Percentiles rank a stretch among this genome's conserved stretches.
Evolutionary conservation across 2,888 invertebrate species (phyloP).

Genomic region (Itoplectis maculator): DNA sequence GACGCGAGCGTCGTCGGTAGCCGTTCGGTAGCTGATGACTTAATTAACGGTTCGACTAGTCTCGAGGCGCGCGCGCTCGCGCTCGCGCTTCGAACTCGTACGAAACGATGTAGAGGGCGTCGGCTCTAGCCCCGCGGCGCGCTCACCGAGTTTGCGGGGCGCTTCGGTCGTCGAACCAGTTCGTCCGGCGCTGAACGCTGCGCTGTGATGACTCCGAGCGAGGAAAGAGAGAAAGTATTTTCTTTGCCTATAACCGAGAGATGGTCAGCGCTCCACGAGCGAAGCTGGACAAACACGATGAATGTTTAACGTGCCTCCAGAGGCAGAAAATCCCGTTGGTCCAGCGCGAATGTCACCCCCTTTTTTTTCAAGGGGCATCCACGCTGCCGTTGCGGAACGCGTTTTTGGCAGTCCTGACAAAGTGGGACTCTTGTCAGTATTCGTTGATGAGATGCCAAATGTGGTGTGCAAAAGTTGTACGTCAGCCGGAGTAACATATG

Average conservation of each 20-base stretch:
- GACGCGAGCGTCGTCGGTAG: slow-evolving; percentile 73
- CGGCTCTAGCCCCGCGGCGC: not conserved
- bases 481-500: too few species aligned
- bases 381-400: too few species aligned
- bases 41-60: slow-evolving; percentile 77
- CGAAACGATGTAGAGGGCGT: slow-evolving; percentile 30
- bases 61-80: slow-evolving; percentile 11
- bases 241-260: slow-evolving; percentile 6
- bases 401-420: slow-evolving; percentile 75
- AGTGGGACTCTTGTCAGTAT: slow-evolving; percentile 71
- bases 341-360: slow-evolving; percentile 36
- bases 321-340: slow-evolving; percentile 49
- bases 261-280: slow-evolving; percentile 7
- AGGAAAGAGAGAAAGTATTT: slow-evolving; percentile 34
- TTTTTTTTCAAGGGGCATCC: slow-evolving; percentile 30
- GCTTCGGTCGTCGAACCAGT: slow-evolving; percentile 3
- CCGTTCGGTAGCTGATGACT: slow-evolving; percentile 83
- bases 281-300: slow-evolving; percentile 79
- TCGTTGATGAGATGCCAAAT: slow-evolving; percentile 72
- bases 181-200: not conserved
- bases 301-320: slow-evolving; percentile 74
- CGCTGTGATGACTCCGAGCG: not conserved
- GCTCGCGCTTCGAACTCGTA: too few species aligned
- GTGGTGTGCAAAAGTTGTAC: too few species aligned
- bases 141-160: slow-evolving; percentile 4